Evolutionary conservation across 2,888 invertebrate species (phyloP).

Genomic region (Biston betularia): DNA sequence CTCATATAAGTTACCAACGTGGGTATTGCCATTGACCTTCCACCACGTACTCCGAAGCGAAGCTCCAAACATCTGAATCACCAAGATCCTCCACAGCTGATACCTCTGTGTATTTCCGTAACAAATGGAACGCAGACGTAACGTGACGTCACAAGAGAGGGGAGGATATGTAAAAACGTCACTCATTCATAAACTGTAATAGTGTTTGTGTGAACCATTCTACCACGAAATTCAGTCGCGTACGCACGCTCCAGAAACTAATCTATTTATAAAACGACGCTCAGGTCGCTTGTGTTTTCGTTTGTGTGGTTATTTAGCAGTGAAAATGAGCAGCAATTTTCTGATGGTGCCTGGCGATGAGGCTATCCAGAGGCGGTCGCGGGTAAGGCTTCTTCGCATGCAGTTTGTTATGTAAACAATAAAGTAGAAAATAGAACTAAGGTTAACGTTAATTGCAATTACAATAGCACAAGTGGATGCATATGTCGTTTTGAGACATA

Average conservation of each 20-base stretch:
- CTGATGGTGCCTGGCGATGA: conserved; percentile 80
- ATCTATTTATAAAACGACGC: conserved; percentile 55
- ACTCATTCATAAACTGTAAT: conserved; percentile 78
- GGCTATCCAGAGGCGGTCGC: conserved; percentile 70
- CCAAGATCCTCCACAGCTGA: conserved; percentile 37
- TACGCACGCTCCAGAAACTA: conserved; percentile 65
- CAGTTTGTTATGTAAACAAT: conserved; percentile 31
- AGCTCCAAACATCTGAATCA: conserved; percentile 37
- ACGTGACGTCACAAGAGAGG: conserved; percentile 63
- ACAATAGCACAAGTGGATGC: conserved; percentile 15
- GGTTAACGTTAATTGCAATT: conserved; percentile 27
- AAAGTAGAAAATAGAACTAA: conserved; percentile 24
- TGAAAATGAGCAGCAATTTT: conserved; percentile 82
- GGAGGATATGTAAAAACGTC: conserved; percentile 78
- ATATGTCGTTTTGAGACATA: neutral
- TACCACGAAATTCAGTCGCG: conserved; percentile 65
- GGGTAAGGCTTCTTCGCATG: conserved; percentile 68
- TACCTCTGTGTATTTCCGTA: conserved; percentile 65
- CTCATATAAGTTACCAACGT: conserved; percentile 19
- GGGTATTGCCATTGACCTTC: conserved; percentile 50
- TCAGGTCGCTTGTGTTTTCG: conserved; percentile 55
- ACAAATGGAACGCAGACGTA: conserved; percentile 69
- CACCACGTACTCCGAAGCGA: conserved; percentile 56
- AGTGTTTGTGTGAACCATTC: conserved; percentile 58
- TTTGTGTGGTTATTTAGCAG: conserved; percentile 50